Evolutionary conservation across 1,140 invertebrate genomes (phyloP).

Genomic region (Grapholita molesta): DNA sequence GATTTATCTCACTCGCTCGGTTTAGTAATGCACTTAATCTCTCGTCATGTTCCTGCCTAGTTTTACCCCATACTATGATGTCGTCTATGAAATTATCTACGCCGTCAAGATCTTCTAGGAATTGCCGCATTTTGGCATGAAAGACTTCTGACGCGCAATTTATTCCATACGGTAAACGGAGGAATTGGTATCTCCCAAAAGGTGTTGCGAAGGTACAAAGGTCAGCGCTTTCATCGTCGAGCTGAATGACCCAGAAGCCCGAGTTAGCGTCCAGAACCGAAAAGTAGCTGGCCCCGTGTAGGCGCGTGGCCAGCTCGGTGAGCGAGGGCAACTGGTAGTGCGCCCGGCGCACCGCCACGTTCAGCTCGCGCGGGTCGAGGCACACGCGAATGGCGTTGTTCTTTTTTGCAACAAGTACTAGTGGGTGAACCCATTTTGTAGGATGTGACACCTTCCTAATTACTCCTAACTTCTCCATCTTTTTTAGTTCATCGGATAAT

Average conservation of each 20-base stretch:
- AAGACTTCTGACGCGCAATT: not conserved
- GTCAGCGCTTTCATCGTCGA: not conserved
- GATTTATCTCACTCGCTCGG: not conserved
- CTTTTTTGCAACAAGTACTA: not conserved
- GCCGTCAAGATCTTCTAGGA: not conserved
- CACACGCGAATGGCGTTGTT: not conserved
- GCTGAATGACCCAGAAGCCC: not conserved
- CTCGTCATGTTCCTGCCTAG: not conserved
- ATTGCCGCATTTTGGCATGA: not conserved
- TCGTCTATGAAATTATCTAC: not conserved
- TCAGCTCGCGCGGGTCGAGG: not conserved
- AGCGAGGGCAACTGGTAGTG: slow-evolving; percentile 1
- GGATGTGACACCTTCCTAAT: not conserved
- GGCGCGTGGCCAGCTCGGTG: not conserved
- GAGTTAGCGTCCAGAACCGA: not conserved
- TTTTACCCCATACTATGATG: not conserved
- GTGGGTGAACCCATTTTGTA: not conserved
- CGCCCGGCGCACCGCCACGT: not conserved
- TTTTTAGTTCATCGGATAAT: not conserved
- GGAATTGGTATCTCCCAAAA: not conserved
- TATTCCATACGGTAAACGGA: not conserved
- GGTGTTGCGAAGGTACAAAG: not conserved
- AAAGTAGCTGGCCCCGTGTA: slow-evolving; percentile 63
- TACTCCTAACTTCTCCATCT: not conserved
- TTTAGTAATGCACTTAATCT: not conserved